These are phyloP conservation scores for Carposina sasakii DNA, from an alignment of 1,140 invertebrate genomes.

Conservation along the genomic window DNA sequence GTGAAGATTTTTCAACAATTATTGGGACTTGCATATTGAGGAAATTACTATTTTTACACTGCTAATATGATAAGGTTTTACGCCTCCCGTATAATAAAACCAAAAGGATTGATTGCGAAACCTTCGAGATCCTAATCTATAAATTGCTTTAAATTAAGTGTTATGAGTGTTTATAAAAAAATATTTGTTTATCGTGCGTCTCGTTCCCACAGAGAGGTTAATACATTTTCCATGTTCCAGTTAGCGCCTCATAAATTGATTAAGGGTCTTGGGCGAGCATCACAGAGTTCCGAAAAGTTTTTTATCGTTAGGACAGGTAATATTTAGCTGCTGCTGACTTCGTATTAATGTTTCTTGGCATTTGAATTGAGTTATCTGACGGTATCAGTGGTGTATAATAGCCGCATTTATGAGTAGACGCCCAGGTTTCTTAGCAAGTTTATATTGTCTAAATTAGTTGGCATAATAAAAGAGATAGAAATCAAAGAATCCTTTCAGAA, in stretches of 20 bases:
- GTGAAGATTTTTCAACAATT: slow-evolving; percentile 43
- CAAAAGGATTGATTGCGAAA: neutral
- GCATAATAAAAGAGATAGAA: too few relatives aligned
- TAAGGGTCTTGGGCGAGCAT: slow-evolving; percentile 58
- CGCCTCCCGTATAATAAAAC: neutral
- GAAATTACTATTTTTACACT: slow-evolving; percentile 5
- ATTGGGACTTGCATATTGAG: too few relatives aligned
- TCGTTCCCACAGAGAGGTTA: slow-evolving; percentile 63
- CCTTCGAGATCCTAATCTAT: neutral
- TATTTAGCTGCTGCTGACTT: too few relatives aligned
- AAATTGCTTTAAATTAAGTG: slow-evolving; percentile 25
- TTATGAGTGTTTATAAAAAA: slow-evolving; percentile 40
- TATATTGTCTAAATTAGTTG: too few relatives aligned
- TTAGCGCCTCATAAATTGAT: slow-evolving; percentile 72
- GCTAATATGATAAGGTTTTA: neutral
- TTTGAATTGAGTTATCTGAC: too few relatives aligned
- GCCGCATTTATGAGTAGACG: too few relatives aligned
- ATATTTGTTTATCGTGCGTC: slow-evolving; percentile 47
- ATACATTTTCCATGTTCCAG: slow-evolving; percentile 71
- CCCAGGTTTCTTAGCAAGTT: too few relatives aligned
- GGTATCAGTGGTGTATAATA: too few relatives aligned
- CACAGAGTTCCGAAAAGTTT: too few relatives aligned
- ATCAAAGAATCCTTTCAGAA: too few relatives aligned
- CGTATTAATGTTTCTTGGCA: too few relatives aligned
- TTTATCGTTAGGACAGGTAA: slow-evolving; percentile 49